A percentile compares a stretch with the other conserved stretches of the same genome.
Evolutionary conservation across 2,113 vertebrate genomes (phyloP).

Genomic region (Chloropsis hardwickii): DNA sequence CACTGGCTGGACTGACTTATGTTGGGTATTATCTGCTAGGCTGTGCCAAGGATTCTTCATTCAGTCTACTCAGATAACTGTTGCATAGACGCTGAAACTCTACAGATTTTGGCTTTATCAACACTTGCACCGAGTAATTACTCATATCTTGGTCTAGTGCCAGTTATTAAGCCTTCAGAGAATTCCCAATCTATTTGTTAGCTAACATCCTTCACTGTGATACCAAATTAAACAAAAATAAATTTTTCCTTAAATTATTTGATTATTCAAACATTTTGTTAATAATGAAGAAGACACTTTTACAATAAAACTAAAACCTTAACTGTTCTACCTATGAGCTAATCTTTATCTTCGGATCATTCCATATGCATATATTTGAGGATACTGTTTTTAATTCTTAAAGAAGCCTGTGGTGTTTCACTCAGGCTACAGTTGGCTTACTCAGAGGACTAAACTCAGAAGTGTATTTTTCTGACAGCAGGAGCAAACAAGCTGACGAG

Average conservation of each 20-base stretch:
- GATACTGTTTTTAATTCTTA: neutral
- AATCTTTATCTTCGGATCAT: neutral
- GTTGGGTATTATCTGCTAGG: neutral
- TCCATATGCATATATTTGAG: neutral
- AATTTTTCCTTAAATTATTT: neutral
- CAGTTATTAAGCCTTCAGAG: neutral
- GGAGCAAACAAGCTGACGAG: conserved; percentile 5
- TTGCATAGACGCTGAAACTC: neutral
- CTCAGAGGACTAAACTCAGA: conserved; percentile 1
- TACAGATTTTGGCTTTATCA: neutral
- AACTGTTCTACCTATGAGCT: neutral
- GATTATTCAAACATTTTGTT: neutral
- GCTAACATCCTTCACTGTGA: neutral
- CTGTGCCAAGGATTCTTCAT: neutral
- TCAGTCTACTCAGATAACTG: neutral
- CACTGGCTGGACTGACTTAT: neutral
- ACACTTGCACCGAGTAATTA: neutral
- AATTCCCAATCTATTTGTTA: neutral
- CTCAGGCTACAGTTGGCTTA: neutral
- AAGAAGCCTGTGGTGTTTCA: neutral
- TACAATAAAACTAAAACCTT: rapidly evolving
- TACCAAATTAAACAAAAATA: neutral
- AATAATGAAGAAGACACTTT: neutral
- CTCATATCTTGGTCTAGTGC: neutral
- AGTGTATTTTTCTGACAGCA: conserved; percentile 43